These are phyloP conservation scores for Diaperis boleti DNA, from an alignment of 2,888 invertebrate species.

Conservation along the genomic window DNA sequence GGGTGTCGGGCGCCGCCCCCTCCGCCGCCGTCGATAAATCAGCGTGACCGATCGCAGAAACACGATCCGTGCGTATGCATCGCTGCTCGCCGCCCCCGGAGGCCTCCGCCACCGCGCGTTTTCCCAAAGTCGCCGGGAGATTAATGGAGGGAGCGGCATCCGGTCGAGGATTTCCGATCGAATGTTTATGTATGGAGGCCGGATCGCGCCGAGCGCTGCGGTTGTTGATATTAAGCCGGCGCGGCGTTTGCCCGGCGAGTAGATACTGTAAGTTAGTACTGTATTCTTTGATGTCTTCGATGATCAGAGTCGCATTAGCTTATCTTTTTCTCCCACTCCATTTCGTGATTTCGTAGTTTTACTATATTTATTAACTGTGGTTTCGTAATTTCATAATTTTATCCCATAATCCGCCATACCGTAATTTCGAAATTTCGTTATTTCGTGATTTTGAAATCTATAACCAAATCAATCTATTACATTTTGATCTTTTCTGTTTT, in stretches of 20 bases:
- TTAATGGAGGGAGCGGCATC: constrained; percentile 11
- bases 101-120: background rate
- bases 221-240: background rate
- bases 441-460: too few relatives aligned
- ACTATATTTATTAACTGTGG: too few relatives aligned
- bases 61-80: constrained; percentile 4
- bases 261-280: background rate
- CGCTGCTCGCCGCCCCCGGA: constrained; percentile 1
- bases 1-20: constrained; percentile 50
- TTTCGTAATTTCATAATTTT: too few relatives aligned
- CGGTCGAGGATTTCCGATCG: constrained; percentile 9
- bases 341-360: too few relatives aligned
- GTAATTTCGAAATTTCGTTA: too few relatives aligned
- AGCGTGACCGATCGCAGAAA: constrained; percentile 50
- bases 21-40: constrained; percentile 53
- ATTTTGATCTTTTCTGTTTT: too few relatives aligned
- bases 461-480: too few relatives aligned
- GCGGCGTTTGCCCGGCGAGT: background rate
- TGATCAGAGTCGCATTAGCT: too few relatives aligned
- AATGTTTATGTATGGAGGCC: constrained; percentile 1
- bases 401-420: too few relatives aligned
- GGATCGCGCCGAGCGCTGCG: too few relatives aligned
- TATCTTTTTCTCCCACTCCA: too few relatives aligned
- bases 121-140: constrained; percentile 15
- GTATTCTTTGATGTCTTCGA: too few relatives aligned